Evolutionary conservation across 2,797 vertebrate species (phyloP), one percentile per base, ranked within the genome.

Genomic region (Serranus cabrilla): DNA sequence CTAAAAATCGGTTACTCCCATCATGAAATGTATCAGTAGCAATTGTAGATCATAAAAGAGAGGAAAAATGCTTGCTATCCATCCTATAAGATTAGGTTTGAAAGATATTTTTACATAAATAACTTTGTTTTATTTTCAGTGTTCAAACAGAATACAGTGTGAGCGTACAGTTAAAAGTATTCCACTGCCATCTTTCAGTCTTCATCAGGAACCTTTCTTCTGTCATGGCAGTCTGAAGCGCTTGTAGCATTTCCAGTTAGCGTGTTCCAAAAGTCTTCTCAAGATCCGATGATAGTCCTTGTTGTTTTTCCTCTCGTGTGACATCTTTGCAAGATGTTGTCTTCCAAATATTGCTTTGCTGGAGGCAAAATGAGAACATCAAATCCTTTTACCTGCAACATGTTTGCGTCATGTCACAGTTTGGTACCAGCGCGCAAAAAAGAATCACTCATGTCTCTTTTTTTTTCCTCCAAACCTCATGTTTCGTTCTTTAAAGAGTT

Each of bases 81-180:
- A 39, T 62, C 77, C 63, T 78, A 45, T 62, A 67, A 62, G 72
- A 66, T 58, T 60, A 59, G 39, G 42, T 83, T 79, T 93, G 87
- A 89, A 90, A 84, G 77, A 91, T 93, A 86, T 94, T 93, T 94
- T 94, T 93, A 92, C 94, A 96, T 96, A 96, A 97, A 98, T 97
- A 97, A 96, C 94, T 91, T 93, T 55, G 60, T 89, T 87, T 81
- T 64, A 80, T 89, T 89, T 93, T 96, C 90, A 95, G 90, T 95
- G 94, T 96, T 96, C 93, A 91, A 96, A 96, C 94, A 91, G 91
- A 94, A 94, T 96, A 96, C 97, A 97, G 97, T 97, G 97, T 96
- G 94, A 96, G 91, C 85, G 92, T 95, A 92, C 93, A 94, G 93
- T 92, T 92, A 76, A 91, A 91, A 51, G 79, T 89, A 81, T 87